Base-by-base conservation (phyloP, 2,888 invertebrate species). In the Exocentrus adspersus region DNA sequence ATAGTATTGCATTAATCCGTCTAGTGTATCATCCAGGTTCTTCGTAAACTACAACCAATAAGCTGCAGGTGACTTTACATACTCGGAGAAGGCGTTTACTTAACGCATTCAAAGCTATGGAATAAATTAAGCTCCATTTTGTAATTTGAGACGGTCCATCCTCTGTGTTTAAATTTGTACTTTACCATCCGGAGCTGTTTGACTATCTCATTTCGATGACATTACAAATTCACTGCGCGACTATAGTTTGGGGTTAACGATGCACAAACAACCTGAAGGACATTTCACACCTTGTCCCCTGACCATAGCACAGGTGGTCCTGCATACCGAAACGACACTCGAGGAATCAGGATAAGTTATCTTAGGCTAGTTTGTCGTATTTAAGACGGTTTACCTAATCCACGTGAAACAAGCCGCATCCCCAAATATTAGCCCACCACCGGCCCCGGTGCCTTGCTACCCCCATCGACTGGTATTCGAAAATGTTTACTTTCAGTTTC, bases 401-500 rank as follows among this genome's bases (percentile, higher is more conserved):
- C 68, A 62, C 61, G 67, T 68, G 65, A 70, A 70, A 67, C 67
- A 62, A 42, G 64, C 69, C 69, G 67, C 65, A 41, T 63, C 60
- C 66, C 61, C 51, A 64, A 69, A 60, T 60, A 54, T 64, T 62
- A 45, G 57, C 19, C 51, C 6, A 62, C 32, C n/a, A n/a, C n/a
- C n/a, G n/a, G n/a, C 54, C 14, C 19, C 45, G 56, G 52, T 60
- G 37, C 53, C 41, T 30, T 58, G 56, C 50, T 46, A 28, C 45
- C 53, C 41, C 21, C 17, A 17, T 52, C 52, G 60, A 62, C 58
- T 46, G 62, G 58, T 14, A 60, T 60, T 63, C 43, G 48, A 43
- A 60, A 62, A 67, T 73, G 70, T 73, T 73, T 73, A 72, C 70
- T 72, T 72, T 71, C 53, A 61, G 69, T 68, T 65, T 71, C 66